phyloP scores from a whole-genome alignment of 2,797 vertebrate genomes.

The Lithobates sylvaticus region DNA sequence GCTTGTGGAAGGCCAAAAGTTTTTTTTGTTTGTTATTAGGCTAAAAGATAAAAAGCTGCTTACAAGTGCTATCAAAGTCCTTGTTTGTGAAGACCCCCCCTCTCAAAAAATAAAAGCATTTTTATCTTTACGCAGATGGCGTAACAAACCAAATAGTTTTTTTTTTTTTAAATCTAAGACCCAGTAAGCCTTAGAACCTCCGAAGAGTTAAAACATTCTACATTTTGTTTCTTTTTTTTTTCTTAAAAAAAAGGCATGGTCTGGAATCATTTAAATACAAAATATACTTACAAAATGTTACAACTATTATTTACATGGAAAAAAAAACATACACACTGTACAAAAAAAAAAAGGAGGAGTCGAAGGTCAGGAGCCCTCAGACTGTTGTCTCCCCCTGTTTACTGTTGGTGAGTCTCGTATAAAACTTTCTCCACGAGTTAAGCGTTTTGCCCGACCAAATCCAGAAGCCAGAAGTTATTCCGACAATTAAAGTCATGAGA shows the following conservation, averaged over 20 bases:
- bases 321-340: slow-evolving; percentile 65
- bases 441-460: slow-evolving; percentile 98
- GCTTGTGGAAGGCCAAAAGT: slow-evolving; percentile 26
- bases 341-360: slow-evolving; percentile 3
- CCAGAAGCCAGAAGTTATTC: slow-evolving; percentile 97
- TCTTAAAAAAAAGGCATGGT: slow-evolving; percentile 66
- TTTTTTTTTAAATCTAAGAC: slow-evolving; percentile 29
- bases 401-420: slow-evolving; percentile 91
- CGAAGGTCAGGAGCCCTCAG: slow-evolving; percentile 70
- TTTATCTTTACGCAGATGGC: slow-evolving; percentile 64
- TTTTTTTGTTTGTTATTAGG: slow-evolving; percentile 34
- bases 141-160: slow-evolving; percentile 61
- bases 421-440: slow-evolving; percentile 96
- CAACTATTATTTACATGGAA: slow-evolving; percentile 88
- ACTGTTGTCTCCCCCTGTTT: slow-evolving; percentile 95
- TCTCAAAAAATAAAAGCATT: slow-evolving; percentile 62
- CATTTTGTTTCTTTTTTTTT: slow-evolving; percentile 58
- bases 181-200: slow-evolving; percentile 53
- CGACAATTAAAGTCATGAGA: slow-evolving; percentile 96
- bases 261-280: slow-evolving; percentile 92
- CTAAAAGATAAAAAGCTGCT: slow-evolving; percentile 55
- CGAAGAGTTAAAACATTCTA: slow-evolving; percentile 72
- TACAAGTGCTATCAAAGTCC: slow-evolving; percentile 57
- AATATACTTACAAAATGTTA: slow-evolving; percentile 94
- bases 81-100: slow-evolving; percentile 28